Base-by-base conservation (phyloP, 2,888 invertebrate species). In the Lamellibrachia columna region DNA sequence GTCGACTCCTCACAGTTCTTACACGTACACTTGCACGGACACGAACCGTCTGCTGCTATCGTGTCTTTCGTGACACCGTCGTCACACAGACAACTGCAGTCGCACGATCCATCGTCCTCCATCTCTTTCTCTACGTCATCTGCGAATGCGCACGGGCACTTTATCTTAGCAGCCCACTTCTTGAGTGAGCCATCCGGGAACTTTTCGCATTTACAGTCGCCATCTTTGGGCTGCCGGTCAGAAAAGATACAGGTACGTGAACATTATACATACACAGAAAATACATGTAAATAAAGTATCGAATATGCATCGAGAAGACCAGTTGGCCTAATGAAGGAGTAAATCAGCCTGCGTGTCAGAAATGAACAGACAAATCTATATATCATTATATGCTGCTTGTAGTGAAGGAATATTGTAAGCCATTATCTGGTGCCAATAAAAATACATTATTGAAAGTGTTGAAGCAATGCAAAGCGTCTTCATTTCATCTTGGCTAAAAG, bases 1-100 rank as follows among this genome's bases (percentile, higher is more conserved):
- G 40, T 92, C 22, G 92, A 92, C 28, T 90, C 52, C 53, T 58
- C 91, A 52, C 91, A 91, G 92, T 92, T 92, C 60, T 92, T 92
- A 53, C 92, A 92, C 55, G 40, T 60, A 91, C 92, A 92, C 55
- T 90, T 40, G 40, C 92, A 92, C 11, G 90, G 91, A 58, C 91
- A 92, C 22, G 52, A 52, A n/a, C 92, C 92, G 58, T 55, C 53
- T 15, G 22, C 55, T 15, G 28, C 58, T 53, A 91, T 60, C 8
- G 40, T 91, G 58, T 91, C 92, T 53, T 53, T 52, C 15, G 0
- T 92, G 28, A 60, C 11, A 4, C 92, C 92, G 91, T 92, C 92
- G 11, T 40, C 28, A 91, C 92, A 92, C 7, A n/a, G 11, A 55
- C 92, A 92, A 7, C 53, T 53, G 90, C 92, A 92, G 53, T 40